Evolutionary conservation across 2,113 vertebrate species (phyloP).

Genomic region (Podarcis cretensis): DNA sequence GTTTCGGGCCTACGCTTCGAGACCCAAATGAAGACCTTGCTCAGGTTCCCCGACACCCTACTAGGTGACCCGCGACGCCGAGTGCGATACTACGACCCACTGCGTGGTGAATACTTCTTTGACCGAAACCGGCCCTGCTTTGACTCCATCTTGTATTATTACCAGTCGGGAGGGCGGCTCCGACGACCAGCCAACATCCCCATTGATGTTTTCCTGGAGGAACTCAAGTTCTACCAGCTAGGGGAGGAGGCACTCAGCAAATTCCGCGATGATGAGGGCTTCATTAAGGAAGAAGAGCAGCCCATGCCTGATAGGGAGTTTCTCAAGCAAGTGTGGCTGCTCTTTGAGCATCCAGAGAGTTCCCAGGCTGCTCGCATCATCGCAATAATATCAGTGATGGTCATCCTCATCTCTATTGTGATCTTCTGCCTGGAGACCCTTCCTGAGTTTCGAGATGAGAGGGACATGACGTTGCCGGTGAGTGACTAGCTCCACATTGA

Average conservation of each 20-base stretch:
- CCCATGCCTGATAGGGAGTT: slow-evolving; percentile 80
- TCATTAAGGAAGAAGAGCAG: slow-evolving; percentile 79
- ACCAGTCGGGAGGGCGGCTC: slow-evolving; percentile 90
- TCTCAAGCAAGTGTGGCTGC: slow-evolving; percentile 86
- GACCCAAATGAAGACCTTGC: slow-evolving; percentile 83
- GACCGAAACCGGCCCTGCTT: slow-evolving; percentile 86
- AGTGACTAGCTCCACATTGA: slow-evolving; percentile 54
- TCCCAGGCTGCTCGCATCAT: slow-evolving; percentile 88
- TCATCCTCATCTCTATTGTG: slow-evolving; percentile 93
- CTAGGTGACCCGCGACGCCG: slow-evolving; percentile 81
- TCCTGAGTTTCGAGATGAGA: slow-evolving; percentile 88
- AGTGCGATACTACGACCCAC: slow-evolving; percentile 82
- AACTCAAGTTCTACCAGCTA: slow-evolving; percentile 91
- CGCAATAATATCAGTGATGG: slow-evolving; percentile 91
- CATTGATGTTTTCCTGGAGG: slow-evolving; percentile 91
- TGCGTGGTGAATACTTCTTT: slow-evolving; percentile 85
- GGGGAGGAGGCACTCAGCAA: slow-evolving; percentile 83
- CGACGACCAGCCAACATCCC: slow-evolving; percentile 87
- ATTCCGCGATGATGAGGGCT: slow-evolving; percentile 91
- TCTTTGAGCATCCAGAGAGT: slow-evolving; percentile 93
- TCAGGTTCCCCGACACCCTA: slow-evolving; percentile 85
- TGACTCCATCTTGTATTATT: slow-evolving; percentile 92
- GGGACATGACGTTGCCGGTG: slow-evolving; percentile 79
- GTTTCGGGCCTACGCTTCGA: slow-evolving; percentile 86
- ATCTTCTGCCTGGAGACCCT: slow-evolving; percentile 95